phyloP scores from a whole-genome alignment of 1,140 invertebrate genomes.

The Drosophila navojoa region DNA sequence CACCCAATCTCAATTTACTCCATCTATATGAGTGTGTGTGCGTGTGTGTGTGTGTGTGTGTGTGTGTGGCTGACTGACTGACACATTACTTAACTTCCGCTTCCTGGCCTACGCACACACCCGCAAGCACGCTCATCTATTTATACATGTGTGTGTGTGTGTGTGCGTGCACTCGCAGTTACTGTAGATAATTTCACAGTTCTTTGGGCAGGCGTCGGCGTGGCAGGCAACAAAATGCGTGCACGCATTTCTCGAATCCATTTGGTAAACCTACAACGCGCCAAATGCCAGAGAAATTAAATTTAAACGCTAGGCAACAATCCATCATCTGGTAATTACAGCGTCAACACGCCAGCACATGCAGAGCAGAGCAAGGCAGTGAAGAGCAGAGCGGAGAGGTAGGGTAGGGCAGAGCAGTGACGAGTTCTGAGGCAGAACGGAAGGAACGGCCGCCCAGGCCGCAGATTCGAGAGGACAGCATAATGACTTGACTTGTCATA shows the following conservation, averaged over 20 bases:
- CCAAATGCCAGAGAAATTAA: constrained; percentile 81
- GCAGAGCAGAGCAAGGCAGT: constrained; percentile 30
- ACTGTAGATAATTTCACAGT: constrained; percentile 78
- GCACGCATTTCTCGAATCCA: constrained; percentile 77
- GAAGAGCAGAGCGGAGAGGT: too few relatives aligned
- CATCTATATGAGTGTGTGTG: background rate
- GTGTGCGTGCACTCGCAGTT: constrained; percentile 16
- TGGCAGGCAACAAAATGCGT: constrained; percentile 49
- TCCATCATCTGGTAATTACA: constrained; percentile 82
- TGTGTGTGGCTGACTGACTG: constrained; percentile 68
- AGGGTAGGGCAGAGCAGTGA: too few relatives aligned
- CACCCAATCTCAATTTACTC: constrained; percentile 30
- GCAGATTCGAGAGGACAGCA: constrained; percentile 31
- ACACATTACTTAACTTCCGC: constrained; percentile 81
- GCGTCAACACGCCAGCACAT: constrained; percentile 76
- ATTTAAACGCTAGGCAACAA: constrained; percentile 82
- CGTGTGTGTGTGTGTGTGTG: constrained; percentile 6
- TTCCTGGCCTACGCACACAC: constrained; percentile 62
- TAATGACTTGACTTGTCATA: constrained; percentile 81
- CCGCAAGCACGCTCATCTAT: constrained; percentile 15
- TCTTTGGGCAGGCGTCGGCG: constrained; percentile 61
- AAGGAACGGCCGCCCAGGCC: constrained; percentile 41
- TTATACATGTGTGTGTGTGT: background rate
- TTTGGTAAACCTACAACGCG: constrained; percentile 71
- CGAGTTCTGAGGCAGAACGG: background rate